Base-by-base conservation (phyloP, 2,888 invertebrate genomes). In the Camptogramma bilineatum region DNA sequence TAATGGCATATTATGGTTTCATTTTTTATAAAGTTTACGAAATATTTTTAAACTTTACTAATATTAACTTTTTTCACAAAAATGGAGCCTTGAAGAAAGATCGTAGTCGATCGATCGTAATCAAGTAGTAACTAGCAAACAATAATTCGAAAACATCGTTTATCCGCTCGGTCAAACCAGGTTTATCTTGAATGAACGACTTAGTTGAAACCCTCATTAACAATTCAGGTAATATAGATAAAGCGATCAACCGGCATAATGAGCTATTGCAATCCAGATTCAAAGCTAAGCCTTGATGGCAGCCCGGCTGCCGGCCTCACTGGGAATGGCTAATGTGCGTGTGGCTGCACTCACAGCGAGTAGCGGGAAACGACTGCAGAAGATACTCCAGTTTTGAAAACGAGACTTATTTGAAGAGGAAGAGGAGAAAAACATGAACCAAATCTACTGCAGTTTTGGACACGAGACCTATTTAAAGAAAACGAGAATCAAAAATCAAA, bases 321-420 rank as follows among this genome's bases (percentile, higher is more conserved):
- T 82, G 63, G 69, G 82, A 83, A 82, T 85, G 34, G 55, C 58
- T 83, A 82, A 84, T 83, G 80, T 69, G 31, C 13, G 1, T 28
- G 59, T 67, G 73, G 74, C 59, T 65, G 56, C 61, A 73, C 60
- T 73, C 60, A 57, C 53, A 73, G 76, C 73, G 69, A 39, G 44
- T n/a, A 19, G 48, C 51, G 31, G 17, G 10, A 46, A 42, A 21
- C 44, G 2, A 34, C 13, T 24, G 5, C 5, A 24, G 24, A 24
- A 24, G 24, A 24, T 24, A 24, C 2, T 5, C 24, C 2, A 4
- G 5, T 24, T 5, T 24, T 4, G 5, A 24, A 24, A 4, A 24
- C 24, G 5, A 24, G 24, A 24, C 24, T 24, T 24, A 24, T n/a
- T n/a, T 24, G 24, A 24, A 24, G 5, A 5, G 24, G 2, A 28